A percentile compares a stretch with the other conserved stretches of the same genome.
phyloP scores from a whole-genome alignment of 1,140 invertebrate genomes.

The Aphis craccivora region DNA sequence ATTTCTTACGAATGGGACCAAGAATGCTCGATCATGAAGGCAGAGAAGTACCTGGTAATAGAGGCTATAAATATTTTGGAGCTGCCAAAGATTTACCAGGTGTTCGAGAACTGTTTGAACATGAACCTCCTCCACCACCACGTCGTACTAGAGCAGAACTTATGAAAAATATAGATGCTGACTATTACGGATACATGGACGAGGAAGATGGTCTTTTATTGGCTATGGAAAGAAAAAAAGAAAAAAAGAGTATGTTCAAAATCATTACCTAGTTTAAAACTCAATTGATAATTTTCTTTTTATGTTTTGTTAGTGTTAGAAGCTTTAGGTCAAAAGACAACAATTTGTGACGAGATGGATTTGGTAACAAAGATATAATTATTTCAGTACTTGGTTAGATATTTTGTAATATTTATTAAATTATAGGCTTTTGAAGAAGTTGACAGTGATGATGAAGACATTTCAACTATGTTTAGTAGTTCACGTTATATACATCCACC shows the following conservation, averaged over 20 bases:
- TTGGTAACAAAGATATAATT: constrained; percentile 1
- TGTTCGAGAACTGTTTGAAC: constrained; percentile 96
- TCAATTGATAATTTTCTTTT: not conserved
- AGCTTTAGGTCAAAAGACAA: constrained; percentile 16
- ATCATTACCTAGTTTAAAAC: not conserved
- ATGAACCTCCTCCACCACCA: constrained; percentile 87
- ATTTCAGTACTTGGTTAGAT: not conserved
- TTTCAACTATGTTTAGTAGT: constrained; percentile 53
- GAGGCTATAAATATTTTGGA: constrained; percentile 99
- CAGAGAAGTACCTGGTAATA: constrained; percentile 95
- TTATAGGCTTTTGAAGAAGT: constrained; percentile 52
- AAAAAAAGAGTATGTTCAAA: constrained; percentile 70
- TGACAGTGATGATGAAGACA: constrained; percentile 55
- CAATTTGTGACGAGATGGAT: constrained; percentile 23
- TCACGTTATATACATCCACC: constrained; percentile 52
- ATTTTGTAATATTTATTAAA: not conserved
- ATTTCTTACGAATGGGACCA: constrained; percentile 91
- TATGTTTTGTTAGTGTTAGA: constrained; percentile 37
- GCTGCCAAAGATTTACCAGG: constrained; percentile 98
- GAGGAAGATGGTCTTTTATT: constrained; percentile 96
- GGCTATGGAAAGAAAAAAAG: constrained; percentile 84
- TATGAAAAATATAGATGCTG: constrained; percentile 97
- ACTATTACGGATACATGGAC: constrained; percentile 98
- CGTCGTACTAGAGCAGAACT: constrained; percentile 93
- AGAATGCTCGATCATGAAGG: constrained; percentile 96